These are phyloP conservation scores for Prietella phreatophila DNA, from an alignment of 2,113 vertebrate species.

Conservation along the genomic window DNA sequence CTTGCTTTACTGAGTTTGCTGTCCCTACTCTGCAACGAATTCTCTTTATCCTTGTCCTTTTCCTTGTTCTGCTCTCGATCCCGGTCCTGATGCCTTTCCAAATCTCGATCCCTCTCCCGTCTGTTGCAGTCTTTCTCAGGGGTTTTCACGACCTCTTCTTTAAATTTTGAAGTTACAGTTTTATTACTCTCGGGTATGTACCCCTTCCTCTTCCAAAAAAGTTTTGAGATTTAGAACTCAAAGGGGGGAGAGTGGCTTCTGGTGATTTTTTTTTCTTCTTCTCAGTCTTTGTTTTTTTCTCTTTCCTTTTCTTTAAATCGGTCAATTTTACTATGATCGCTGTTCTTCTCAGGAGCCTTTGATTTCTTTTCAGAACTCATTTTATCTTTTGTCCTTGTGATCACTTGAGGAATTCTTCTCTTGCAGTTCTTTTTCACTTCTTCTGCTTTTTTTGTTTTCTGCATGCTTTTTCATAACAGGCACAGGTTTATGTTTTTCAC, in stretches of 20 bases:
- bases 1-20: constrained; percentile 70
- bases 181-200: constrained; percentile 76
- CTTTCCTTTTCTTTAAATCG: constrained; percentile 77
- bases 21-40: constrained; percentile 76
- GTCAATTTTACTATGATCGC: constrained; percentile 81
- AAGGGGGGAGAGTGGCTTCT: constrained; percentile 65
- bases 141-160: constrained; percentile 84
- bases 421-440: constrained; percentile 81
- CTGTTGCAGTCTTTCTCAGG: constrained; percentile 90
- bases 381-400: constrained; percentile 82
- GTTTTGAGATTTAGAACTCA: constrained; percentile 78
- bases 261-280: constrained; percentile 82
- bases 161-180: constrained; percentile 75
- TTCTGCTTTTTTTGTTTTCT: constrained; percentile 86
- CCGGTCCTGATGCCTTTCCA: constrained; percentile 76
- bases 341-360: constrained; percentile 80
- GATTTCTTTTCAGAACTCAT: constrained; percentile 78
- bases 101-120: constrained; percentile 76
- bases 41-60: constrained; percentile 86
- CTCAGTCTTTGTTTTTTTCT: constrained; percentile 84
- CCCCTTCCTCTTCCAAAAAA: constrained; percentile 82
- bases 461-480: constrained; percentile 79
- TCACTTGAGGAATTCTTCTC: constrained; percentile 80
- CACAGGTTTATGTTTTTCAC: constrained; percentile 81
- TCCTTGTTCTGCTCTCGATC: constrained; percentile 88